Evolutionary conservation across 2,113 vertebrate genomes (phyloP).

Genomic region (Typhlomys cinereus): DNA sequence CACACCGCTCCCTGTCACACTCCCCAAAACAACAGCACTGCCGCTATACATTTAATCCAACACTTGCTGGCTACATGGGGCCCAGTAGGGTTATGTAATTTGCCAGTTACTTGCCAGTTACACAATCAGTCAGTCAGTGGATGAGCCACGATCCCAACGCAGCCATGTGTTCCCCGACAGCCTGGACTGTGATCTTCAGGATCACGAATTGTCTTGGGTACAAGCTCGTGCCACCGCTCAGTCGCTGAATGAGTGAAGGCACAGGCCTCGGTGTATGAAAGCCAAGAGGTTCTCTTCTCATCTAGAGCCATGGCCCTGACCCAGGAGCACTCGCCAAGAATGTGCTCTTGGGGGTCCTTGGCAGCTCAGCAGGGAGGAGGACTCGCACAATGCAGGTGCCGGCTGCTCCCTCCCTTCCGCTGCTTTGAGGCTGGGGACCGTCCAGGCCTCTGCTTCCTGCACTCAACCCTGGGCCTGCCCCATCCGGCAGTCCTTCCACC

Average conservation of each 20-base stretch:
- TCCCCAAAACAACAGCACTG: not conserved
- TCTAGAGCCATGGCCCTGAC: not conserved
- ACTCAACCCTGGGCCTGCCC: not conserved
- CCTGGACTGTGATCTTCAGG: not conserved
- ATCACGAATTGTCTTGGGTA: not conserved
- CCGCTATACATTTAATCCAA: not conserved
- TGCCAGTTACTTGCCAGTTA: not conserved
- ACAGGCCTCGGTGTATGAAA: not conserved
- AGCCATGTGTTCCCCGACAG: not conserved
- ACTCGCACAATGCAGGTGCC: constrained; percentile 76
- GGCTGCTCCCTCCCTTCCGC: constrained; percentile 77
- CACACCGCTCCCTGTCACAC: not conserved
- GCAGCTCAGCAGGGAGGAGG: constrained; percentile 51
- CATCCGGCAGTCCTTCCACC: constrained; percentile 44
- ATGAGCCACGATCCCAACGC: not conserved
- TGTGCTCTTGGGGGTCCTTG: not conserved
- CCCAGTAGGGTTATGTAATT: not conserved
- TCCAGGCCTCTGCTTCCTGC: constrained; percentile 63
- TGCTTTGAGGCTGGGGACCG: constrained; percentile 72
- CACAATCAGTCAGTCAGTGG: no score
- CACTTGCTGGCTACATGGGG: not conserved
- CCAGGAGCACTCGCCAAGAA: not conserved
- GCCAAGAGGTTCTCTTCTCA: not conserved
- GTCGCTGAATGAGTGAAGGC: not conserved
- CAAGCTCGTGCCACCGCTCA: not conserved